Conservation (phyloP, 2,888 invertebrate species). For the Pachymerium ferrugineum region DNA sequence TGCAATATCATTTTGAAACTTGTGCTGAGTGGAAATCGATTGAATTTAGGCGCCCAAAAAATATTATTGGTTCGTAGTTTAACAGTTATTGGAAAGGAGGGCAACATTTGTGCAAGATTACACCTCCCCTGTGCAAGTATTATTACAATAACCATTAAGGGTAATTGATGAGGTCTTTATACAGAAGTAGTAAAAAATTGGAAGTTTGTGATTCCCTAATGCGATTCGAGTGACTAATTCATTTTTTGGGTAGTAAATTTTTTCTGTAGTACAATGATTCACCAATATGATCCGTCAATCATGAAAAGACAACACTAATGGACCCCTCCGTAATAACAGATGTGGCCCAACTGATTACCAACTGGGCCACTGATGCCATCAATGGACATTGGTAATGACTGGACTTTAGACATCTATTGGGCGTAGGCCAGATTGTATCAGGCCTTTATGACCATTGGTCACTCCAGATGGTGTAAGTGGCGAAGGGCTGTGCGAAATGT, state of each 20-base stretch:
- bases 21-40: too few relatives aligned
- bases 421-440: slow-evolving; percentile 24
- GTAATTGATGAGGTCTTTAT: too few relatives aligned
- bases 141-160: too few relatives aligned
- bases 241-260: background rate
- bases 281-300: slow-evolving; percentile 24
- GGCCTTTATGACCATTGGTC: slow-evolving; percentile 24
- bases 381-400: slow-evolving; percentile 20
- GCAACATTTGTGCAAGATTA: too few relatives aligned
- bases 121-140: too few relatives aligned
- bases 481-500: slow-evolving; percentile 27
- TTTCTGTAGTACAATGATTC: background rate
- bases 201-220: too few relatives aligned
- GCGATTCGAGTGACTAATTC: slow-evolving; percentile 17
- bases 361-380: slow-evolving; percentile 27
- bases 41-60: too few relatives aligned
- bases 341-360: slow-evolving; percentile 15
- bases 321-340: slow-evolving; percentile 24
- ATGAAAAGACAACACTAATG: slow-evolving; percentile 27
- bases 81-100: too few relatives aligned
- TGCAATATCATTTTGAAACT: too few relatives aligned
- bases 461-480: slow-evolving; percentile 22
- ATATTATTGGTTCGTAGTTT: too few relatives aligned
- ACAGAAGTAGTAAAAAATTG: too few relatives aligned
- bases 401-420: slow-evolving; percentile 27